A percentile compares a stretch with the other conserved stretches of the same genome.
These are phyloP conservation scores for Agrenia bidenticulata DNA, from an alignment of 2,888 invertebrate species.

Conservation along the genomic window DNA sequence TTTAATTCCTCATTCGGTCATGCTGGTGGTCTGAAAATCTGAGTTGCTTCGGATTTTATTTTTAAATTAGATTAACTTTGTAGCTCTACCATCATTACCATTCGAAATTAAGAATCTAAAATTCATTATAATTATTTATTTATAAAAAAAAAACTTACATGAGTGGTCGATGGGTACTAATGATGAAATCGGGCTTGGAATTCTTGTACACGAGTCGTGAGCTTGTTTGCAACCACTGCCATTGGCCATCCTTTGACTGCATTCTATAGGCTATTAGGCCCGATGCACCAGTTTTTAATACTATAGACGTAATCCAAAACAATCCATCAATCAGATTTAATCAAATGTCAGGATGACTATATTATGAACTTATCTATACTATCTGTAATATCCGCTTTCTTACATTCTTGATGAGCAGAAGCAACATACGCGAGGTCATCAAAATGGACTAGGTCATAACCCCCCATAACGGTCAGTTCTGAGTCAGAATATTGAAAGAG, in stretches of 20 bases:
- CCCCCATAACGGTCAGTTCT: constrained; percentile 88
- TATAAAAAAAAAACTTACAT: constrained; percentile 70
- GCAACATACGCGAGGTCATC: constrained; percentile 97
- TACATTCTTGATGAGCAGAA: constrained; percentile 98
- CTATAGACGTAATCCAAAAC: constrained; percentile 68
- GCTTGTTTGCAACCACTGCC: constrained; percentile 98
- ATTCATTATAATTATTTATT: neutral
- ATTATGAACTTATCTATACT: neutral
- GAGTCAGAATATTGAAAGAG: constrained; percentile 90
- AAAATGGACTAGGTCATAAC: constrained; percentile 96
- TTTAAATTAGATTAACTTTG: no score
- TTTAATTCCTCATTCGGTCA: neutral
- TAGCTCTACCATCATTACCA: no score
- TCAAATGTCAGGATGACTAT: neutral
- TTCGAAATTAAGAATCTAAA: no score
- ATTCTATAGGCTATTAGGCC: constrained; percentile 98
- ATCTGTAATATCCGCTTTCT: constrained; percentile 57
- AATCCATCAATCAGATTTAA: constrained; percentile 1
- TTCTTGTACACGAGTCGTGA: constrained; percentile 98
- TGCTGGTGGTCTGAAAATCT: neutral
- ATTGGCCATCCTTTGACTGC: constrained; percentile 88
- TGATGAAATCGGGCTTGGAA: constrained; percentile 98
- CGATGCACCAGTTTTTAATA: constrained; percentile 97
- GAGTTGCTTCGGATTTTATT: neutral
- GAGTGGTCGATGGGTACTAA: constrained; percentile 95